Evolutionary conservation across 2,797 vertebrate genomes (phyloP).

Genomic region (Anniella stebbinsi): DNA sequence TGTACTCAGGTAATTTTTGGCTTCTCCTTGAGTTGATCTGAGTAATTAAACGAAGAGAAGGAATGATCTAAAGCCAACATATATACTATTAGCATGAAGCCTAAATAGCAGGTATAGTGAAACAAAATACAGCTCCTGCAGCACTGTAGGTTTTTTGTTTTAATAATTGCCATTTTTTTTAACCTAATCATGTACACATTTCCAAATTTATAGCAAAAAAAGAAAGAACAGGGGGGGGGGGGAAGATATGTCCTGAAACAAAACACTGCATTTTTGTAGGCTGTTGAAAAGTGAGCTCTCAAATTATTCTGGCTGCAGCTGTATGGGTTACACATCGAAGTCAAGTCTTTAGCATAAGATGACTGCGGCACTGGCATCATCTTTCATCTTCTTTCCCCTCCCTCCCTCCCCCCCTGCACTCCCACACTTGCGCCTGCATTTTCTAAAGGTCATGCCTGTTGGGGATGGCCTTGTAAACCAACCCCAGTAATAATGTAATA

Average conservation of each 20-base stretch:
- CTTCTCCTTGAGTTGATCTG: slow-evolving; percentile 52
- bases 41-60: slow-evolving; percentile 47
- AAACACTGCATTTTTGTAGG: slow-evolving; percentile 57
- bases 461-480: slow-evolving; percentile 76
- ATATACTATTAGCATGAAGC: slow-evolving; percentile 41
- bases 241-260: slow-evolving; percentile 55
- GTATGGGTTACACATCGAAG: slow-evolving; percentile 61
- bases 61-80: slow-evolving; percentile 44
- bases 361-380: slow-evolving; percentile 72
- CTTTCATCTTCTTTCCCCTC: slow-evolving; percentile 70
- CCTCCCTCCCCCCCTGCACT: slow-evolving; percentile 42
- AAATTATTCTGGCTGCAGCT: slow-evolving; percentile 69
- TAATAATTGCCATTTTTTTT: slow-evolving; percentile 46
- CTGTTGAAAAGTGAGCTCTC: slow-evolving; percentile 67
- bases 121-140: slow-evolving; percentile 27
- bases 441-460: slow-evolving; percentile 80
- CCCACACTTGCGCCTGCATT: slow-evolving; percentile 63
- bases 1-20: slow-evolving; percentile 44
- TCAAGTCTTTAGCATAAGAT: slow-evolving; percentile 64
- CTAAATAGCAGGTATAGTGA: slow-evolving; percentile 51
- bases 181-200: slow-evolving; percentile 37
- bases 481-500: slow-evolving; percentile 26
- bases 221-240: not conserved
- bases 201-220: slow-evolving; percentile 50
- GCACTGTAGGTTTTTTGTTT: slow-evolving; percentile 33